These are phyloP conservation scores for Gallinago solitaria DNA, from an alignment of 2,797 vertebrate species.

Conservation along the genomic window DNA sequence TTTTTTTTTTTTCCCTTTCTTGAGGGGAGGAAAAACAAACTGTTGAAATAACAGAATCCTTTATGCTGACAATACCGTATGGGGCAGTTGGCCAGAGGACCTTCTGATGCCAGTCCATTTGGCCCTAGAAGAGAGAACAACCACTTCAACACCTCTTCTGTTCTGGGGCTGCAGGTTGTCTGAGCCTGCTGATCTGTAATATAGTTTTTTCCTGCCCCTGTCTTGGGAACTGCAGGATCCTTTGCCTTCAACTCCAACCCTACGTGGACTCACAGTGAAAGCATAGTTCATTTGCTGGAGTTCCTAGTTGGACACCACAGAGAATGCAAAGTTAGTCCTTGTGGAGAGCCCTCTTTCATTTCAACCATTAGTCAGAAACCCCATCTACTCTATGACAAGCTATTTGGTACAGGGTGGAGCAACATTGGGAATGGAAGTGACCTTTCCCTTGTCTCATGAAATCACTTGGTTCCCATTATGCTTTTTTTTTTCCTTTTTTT, in stretches of 20 bases:
- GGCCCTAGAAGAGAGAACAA: background rate
- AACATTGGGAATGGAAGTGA: slow-evolving; percentile 45
- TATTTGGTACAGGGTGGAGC: slow-evolving; percentile 33
- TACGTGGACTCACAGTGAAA: background rate
- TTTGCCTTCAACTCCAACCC: background rate
- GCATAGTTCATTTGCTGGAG: background rate
- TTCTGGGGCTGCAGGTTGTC: background rate
- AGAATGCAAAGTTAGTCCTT: slow-evolving; percentile 38
- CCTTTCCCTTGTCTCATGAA: slow-evolving; percentile 67
- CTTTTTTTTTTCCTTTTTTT: background rate
- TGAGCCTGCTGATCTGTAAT: background rate
- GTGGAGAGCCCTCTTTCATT: slow-evolving; percentile 23
- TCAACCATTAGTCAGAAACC: slow-evolving; percentile 37
- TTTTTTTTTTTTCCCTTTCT: background rate
- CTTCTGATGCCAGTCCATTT: background rate
- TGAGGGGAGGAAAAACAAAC: accelerated
- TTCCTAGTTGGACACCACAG: slow-evolving; percentile 20
- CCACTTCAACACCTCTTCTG: background rate
- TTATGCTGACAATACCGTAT: background rate
- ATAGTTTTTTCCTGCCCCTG: background rate
- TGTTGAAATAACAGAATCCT: background rate
- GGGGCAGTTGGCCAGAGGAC: background rate
- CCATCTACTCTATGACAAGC: background rate
- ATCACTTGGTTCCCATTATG: slow-evolving; percentile 23
- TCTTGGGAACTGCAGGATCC: background rate